phyloP scores from a whole-genome alignment of 2,888 invertebrate genomes.

The Cryptophagus acutangulus region DNA sequence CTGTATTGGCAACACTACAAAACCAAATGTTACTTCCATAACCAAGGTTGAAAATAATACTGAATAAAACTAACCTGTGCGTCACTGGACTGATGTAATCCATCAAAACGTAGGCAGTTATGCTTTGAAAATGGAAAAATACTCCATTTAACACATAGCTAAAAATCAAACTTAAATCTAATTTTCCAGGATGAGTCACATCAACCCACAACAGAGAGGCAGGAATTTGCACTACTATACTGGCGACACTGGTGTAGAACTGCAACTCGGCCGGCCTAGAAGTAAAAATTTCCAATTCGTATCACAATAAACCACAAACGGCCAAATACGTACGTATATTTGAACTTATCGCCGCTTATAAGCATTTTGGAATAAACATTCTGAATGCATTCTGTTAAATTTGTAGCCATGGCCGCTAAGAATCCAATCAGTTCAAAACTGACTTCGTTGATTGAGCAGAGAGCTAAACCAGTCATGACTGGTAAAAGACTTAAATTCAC shows the following conservation, averaged over 20 bases:
- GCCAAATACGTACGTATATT: constrained; percentile 60
- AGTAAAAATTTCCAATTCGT: constrained; percentile 16
- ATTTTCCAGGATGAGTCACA: constrained; percentile 51
- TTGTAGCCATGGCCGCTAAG: constrained; percentile 70
- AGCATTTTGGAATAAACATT: constrained; percentile 76
- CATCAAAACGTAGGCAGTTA: constrained; percentile 74
- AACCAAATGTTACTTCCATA: no score
- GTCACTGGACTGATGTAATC: constrained; percentile 76
- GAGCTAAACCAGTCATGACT: constrained; percentile 70
- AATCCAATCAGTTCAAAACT: constrained; percentile 71
- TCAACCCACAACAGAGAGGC: constrained; percentile 64
- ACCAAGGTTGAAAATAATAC: no score
- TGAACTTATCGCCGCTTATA: constrained; percentile 67
- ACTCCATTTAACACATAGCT: constrained; percentile 65
- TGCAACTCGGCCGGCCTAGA: constrained; percentile 71
- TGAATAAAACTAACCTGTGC: constrained; percentile 65
- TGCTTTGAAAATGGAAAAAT: constrained; percentile 76
- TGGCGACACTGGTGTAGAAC: constrained; percentile 72
- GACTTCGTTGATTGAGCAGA: constrained; percentile 72
- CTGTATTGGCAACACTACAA: constrained; percentile 72
- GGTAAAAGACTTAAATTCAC: constrained; percentile 69
- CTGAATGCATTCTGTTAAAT: constrained; percentile 73
- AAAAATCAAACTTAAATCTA: constrained; percentile 51
- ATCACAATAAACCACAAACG: not conserved
- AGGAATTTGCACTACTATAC: constrained; percentile 68